Evolutionary conservation across 2,888 invertebrate genomes (phyloP).

Genomic region (Cataglyphis albicans): DNA sequence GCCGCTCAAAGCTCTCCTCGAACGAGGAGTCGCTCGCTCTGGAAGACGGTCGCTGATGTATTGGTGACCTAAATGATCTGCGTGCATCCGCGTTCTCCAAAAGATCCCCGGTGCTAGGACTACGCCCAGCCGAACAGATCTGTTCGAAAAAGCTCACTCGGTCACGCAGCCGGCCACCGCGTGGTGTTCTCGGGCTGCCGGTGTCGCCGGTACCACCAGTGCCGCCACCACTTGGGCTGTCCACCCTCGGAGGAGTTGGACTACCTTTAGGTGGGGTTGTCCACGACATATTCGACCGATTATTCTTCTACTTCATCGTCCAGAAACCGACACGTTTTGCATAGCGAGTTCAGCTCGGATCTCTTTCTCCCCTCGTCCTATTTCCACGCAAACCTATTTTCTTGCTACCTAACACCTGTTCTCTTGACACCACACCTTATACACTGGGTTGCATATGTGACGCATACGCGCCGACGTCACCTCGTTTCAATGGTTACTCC

Average conservation of each 20-base stretch:
- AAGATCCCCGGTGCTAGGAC: constrained; percentile 83
- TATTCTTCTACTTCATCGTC: constrained; percentile 10
- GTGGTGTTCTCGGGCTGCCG: constrained; percentile 82
- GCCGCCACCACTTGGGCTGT: constrained; percentile 66
- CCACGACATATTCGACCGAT: constrained; percentile 22
- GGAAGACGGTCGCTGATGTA: constrained; percentile 76
- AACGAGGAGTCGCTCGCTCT: constrained; percentile 84
- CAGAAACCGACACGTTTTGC: constrained; percentile 24
- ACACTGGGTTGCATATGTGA: constrained; percentile 23
- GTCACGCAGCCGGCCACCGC: constrained; percentile 88
- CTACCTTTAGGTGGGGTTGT: constrained; percentile 67
- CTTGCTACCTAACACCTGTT: constrained; percentile 68
- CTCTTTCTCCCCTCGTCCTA: neutral
- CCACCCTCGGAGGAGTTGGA: constrained; percentile 70
- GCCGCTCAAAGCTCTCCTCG: constrained; percentile 87
- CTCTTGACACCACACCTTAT: constrained; percentile 70
- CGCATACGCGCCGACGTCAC: constrained; percentile 35
- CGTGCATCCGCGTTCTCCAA: constrained; percentile 82
- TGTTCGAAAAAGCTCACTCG: constrained; percentile 93
- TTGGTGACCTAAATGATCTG: constrained; percentile 57
- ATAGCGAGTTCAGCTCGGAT: constrained; percentile 3
- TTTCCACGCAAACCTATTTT: constrained; percentile 53
- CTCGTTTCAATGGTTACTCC: constrained; percentile 2
- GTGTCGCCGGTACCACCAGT: constrained; percentile 65
- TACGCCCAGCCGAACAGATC: constrained; percentile 89